Evolutionary conservation across 2,797 vertebrate species (phyloP).

Genomic region (Intellagama lesueurii): DNA sequence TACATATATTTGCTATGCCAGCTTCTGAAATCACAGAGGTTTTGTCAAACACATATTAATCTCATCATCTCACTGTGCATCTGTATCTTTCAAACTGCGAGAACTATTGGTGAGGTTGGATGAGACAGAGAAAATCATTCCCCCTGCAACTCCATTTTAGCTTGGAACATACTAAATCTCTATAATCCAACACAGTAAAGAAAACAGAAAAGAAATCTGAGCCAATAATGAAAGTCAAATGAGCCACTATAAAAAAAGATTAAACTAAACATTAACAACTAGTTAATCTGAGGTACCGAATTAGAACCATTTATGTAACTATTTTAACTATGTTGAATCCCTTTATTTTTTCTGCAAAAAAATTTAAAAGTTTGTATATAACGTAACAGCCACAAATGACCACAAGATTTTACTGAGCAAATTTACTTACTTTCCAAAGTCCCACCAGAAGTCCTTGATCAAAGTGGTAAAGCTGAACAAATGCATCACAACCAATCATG

Average conservation of each 20-base stretch:
- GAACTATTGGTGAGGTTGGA: background rate
- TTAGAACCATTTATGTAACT: background rate
- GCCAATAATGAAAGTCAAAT: background rate
- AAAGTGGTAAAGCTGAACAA: slow-evolving; percentile 81
- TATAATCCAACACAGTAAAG: background rate
- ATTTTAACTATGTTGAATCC: background rate
- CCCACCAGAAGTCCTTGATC: slow-evolving; percentile 85
- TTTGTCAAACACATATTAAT: background rate
- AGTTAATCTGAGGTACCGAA: background rate
- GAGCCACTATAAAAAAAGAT: background rate
- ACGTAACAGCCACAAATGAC: background rate
- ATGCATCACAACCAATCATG: slow-evolving; percentile 79
- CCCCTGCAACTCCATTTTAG: too few species aligned
- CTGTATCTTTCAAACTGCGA: background rate
- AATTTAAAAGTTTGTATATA: too few species aligned
- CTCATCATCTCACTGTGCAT: background rate
- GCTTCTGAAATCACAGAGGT: background rate
- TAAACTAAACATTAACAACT: background rate
- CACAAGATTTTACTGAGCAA: background rate
- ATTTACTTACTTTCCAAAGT: slow-evolving; percentile 88
- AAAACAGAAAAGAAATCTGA: background rate
- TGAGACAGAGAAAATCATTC: too few species aligned
- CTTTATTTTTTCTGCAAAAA: background rate
- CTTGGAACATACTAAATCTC: too few species aligned
- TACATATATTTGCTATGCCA: background rate